Evolutionary conservation across 2,113 vertebrate species (phyloP).

Genomic region (Glaucidium brasilianum): DNA sequence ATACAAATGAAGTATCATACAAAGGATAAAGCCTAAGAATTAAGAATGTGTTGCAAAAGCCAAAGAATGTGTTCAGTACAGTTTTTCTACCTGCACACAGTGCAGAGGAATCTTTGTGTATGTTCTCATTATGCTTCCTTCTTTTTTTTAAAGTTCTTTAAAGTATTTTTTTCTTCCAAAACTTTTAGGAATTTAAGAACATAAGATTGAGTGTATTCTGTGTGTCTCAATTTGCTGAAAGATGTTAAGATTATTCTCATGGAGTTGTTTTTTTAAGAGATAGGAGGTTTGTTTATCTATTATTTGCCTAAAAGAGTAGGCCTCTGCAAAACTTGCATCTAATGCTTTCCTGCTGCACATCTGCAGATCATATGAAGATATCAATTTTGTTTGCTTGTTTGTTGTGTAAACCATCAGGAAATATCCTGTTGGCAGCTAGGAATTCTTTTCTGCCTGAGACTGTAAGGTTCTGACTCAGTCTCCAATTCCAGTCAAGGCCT

Average conservation of each 20-base stretch:
- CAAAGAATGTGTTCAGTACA: not conserved
- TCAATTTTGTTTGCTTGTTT: not conserved
- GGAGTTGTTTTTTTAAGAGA: not conserved
- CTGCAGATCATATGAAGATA: not conserved
- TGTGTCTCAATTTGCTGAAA: not conserved
- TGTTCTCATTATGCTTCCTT: not conserved
- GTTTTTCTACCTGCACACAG: not conserved
- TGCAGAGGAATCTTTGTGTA: not conserved
- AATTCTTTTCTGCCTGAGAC: not conserved
- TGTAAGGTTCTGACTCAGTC: not conserved
- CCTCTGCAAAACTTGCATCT: not conserved
- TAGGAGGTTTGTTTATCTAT: not conserved
- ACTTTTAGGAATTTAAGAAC: not conserved
- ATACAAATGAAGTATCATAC: too few relatives aligned
- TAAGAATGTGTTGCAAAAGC: not conserved
- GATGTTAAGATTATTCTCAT: not conserved
- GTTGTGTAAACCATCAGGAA: not conserved
- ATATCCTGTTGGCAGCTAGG: not conserved
- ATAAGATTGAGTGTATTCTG: not conserved
- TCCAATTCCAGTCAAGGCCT: not conserved
- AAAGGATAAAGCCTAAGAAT: not conserved
- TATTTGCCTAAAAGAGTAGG: not conserved
- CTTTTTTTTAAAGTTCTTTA: not conserved
- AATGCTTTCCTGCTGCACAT: not conserved
- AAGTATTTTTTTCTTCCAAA: not conserved